Percentiles rank a stretch among this genome's conserved stretches.
phyloP scores from a whole-genome alignment of 2,113 vertebrate genomes.

The Callaeas wilsoni region DNA sequence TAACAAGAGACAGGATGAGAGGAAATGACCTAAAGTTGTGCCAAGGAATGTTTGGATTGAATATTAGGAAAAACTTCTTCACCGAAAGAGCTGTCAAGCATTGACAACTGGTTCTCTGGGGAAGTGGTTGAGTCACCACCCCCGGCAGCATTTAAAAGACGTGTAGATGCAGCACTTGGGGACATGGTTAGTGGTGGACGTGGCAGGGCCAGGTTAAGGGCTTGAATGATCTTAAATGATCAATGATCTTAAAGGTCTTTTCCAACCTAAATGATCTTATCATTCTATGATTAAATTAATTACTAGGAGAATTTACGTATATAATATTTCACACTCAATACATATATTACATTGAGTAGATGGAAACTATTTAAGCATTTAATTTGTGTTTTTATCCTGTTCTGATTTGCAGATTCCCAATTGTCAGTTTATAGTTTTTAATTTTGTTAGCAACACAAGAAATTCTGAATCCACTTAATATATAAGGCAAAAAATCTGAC shows the following conservation, averaged over 20 bases:
- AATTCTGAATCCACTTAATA: not conserved
- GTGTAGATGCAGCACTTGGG: rapidly evolving
- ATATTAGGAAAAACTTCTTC: not conserved
- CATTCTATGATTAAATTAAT: not conserved
- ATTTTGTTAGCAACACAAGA: not conserved
- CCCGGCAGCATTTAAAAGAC: not conserved
- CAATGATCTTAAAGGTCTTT: not conserved
- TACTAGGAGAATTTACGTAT: not conserved
- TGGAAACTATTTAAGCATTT: not conserved
- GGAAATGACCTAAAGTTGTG: not conserved
- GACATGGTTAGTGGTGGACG: not conserved
- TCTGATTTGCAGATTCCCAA: not conserved
- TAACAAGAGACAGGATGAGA: not conserved
- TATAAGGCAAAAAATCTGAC: not conserved
- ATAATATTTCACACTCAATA: not conserved
- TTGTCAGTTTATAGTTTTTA: not conserved
- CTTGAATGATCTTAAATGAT: no score
- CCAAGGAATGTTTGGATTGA: not conserved
- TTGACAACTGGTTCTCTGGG: not conserved
- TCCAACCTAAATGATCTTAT: not conserved
- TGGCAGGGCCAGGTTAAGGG: not conserved
- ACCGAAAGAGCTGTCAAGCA: not conserved
- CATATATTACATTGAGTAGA: not conserved
- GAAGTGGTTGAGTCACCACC: not conserved
- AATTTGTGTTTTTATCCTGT: not conserved